These are phyloP conservation scores for Myotis yumanensis DNA, from an alignment of 2,113 vertebrate species.

Conservation along the genomic window DNA sequence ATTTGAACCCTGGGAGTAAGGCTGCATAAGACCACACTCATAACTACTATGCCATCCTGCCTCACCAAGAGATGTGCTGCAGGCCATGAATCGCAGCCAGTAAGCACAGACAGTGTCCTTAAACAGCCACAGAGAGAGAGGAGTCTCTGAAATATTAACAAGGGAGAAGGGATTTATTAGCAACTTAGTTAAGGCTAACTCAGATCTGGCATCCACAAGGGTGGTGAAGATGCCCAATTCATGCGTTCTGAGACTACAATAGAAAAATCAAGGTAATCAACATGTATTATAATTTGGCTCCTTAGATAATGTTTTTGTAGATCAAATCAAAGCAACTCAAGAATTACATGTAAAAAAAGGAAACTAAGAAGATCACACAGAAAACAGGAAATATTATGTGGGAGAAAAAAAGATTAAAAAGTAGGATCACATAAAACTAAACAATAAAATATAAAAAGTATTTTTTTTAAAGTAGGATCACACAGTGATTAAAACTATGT, in stretches of 20 bases:
- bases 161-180: background rate
- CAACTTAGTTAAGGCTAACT: slow-evolving; percentile 15
- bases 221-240: background rate
- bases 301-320: background rate
- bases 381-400: background rate
- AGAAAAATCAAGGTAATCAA: background rate
- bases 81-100: background rate
- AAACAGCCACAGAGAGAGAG: background rate
- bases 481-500: background rate
- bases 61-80: background rate
- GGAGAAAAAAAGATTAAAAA: background rate
- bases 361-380: background rate
- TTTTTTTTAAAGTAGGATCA: background rate
- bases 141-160: background rate
- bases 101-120: background rate
- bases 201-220: background rate
- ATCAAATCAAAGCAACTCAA: background rate
- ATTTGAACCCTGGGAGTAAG: background rate
- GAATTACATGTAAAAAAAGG: background rate
- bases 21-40: background rate
- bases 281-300: background rate
- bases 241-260: background rate
- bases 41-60: background rate
- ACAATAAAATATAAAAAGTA: too few species aligned
- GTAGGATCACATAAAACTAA: background rate